Base-by-base conservation (phyloP, 2,797 vertebrate genomes). In the Enteromius thamalakanensis region DNA sequence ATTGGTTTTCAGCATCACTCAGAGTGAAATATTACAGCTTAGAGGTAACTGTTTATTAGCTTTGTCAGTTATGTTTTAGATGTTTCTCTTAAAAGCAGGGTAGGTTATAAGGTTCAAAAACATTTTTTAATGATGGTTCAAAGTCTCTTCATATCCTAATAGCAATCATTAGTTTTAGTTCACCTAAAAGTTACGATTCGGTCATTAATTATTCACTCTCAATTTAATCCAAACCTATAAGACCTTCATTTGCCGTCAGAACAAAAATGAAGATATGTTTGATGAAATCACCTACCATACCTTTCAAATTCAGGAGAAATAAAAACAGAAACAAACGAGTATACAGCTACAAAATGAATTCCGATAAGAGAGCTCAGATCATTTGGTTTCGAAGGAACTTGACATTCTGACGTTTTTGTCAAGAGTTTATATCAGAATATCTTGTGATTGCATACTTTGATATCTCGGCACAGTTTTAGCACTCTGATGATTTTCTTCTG, bases 31-130 rank as follows among this genome's bases (percentile, higher is more conserved):
- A 51, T 74, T 71, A 49, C 37, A 26, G 32, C 47, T 81, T 4
- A 51, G 12, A 65, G 15, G 37, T 81, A 6, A 4, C 26, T 51
- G 1, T 58, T 53, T 70, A 17, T 29, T 69, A 45, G 3, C n/a
- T 32, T 64, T 64, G 60, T 32, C 60, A 32, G 26, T 32, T 64
- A 64, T 7, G 26, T 64, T 1, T 78, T 6, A 65, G 26, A 78
- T 65, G 23, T 77, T 32, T 76, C 7, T 78, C 10, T 29, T 29
- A 77, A 77, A 77, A 4, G 26, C 60, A 15, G 60, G 12, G 60
- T 62, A 29, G 12, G 23, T 62, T 26, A 62, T 29, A 29, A 3
- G 23, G 55, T 58, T 23, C 10, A 58, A 23, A 23, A 58, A 10
- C 3, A 11, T 26, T 23, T 58, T 7, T 37, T 37, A 37, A 60